A percentile compares a stretch with the other conserved stretches of the same genome.
phyloP scores from a whole-genome alignment of 2,888 invertebrate species.

The Drosophila atroscutellata region DNA sequence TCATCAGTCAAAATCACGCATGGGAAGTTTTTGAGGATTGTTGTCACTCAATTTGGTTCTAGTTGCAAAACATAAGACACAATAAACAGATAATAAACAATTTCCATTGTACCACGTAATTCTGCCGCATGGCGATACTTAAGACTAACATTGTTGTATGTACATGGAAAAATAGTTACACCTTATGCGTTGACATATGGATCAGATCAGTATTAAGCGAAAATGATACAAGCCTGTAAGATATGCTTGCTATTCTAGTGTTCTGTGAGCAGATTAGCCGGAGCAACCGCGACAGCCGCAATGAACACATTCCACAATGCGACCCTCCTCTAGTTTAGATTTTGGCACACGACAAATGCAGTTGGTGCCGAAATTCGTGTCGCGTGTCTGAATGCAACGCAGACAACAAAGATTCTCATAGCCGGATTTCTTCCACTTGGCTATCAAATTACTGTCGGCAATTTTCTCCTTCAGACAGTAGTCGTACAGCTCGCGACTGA shows the following conservation, averaged over 20 bases:
- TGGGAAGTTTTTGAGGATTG: not conserved
- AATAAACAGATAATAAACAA: not conserved
- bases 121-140: not conserved
- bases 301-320: conserved; percentile 98
- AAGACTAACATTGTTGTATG: conserved; percentile 11
- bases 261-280: conserved; percentile 86
- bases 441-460: conserved; percentile 98
- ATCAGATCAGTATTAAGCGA: not conserved
- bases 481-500: conserved; percentile 97
- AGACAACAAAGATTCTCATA: conserved; percentile 99
- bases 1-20: not conserved
- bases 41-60: not conserved
- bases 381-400: conserved; percentile 98
- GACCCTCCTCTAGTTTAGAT: conserved; percentile 98
- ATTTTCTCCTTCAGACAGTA: conserved; percentile 98
- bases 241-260: not conserved
- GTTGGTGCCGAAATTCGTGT: conserved; percentile 99
- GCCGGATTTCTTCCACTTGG: conserved; percentile 99
- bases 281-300: conserved; percentile 99
- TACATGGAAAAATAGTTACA: conserved; percentile 12
- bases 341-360: conserved; percentile 99
- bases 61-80: not conserved
- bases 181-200: not conserved
- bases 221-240: not conserved
- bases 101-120: conserved; percentile 5